phyloP scores from a whole-genome alignment of 2,888 invertebrate species.

The Trypoxylon attenuatum region DNA sequence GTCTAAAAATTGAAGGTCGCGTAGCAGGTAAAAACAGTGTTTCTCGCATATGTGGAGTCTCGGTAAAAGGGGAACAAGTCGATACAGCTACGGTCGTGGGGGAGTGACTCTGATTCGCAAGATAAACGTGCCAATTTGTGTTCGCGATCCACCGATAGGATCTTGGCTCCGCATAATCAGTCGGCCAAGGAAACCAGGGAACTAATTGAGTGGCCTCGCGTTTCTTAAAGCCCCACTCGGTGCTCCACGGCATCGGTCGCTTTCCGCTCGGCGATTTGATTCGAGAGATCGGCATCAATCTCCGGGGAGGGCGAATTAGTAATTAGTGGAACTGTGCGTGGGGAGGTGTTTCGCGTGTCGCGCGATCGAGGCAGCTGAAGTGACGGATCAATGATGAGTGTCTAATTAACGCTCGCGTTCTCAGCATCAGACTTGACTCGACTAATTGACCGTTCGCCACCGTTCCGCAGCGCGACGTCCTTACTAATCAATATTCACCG shows the following conservation, averaged over 20 bases:
- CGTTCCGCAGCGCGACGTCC: slow-evolving; percentile 56
- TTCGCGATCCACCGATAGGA: background rate
- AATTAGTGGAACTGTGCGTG: slow-evolving; percentile 16
- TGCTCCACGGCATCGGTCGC: background rate
- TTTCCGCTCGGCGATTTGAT: background rate
- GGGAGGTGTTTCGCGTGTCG: slow-evolving; percentile 32
- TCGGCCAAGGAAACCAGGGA: too few relatives aligned
- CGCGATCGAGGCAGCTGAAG: slow-evolving; percentile 43
- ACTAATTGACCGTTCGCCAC: slow-evolving; percentile 56
- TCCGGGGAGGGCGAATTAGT: background rate
- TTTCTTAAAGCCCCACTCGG: slow-evolving; percentile 6
- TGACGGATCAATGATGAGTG: slow-evolving; percentile 52
- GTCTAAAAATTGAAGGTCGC: too few relatives aligned
- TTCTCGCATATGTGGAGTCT: too few relatives aligned
- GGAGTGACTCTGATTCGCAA: too few relatives aligned
- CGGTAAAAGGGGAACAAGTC: too few relatives aligned
- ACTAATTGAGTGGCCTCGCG: slow-evolving; percentile 25
- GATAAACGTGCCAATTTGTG: too few relatives aligned
- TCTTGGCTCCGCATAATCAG: slow-evolving; percentile 8
- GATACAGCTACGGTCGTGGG: too few relatives aligned
- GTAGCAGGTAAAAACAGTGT: too few relatives aligned
- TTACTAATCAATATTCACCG: slow-evolving; percentile 59
- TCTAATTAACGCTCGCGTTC: slow-evolving; percentile 50
- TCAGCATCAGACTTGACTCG: slow-evolving; percentile 40
- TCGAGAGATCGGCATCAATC: background rate